Evolutionary conservation across 1,140 invertebrate species (phyloP).

Genomic region (Rhagoletis pomonella): DNA sequence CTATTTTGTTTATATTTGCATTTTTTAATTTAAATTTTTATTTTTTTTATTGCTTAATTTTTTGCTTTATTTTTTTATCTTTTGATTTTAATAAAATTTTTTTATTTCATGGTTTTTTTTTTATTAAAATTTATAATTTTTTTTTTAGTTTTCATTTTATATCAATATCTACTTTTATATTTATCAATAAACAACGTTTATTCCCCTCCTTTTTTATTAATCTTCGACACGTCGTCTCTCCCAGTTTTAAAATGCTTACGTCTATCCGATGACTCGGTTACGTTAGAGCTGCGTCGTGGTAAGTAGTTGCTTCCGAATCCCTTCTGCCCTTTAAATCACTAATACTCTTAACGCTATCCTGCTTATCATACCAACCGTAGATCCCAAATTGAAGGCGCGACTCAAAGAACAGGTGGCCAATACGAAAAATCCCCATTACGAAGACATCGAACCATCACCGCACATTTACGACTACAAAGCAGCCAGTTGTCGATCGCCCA

Average conservation of each 20-base stretch:
- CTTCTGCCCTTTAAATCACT: background rate
- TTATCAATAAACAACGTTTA: no score
- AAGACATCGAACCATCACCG: conserved; percentile 73
- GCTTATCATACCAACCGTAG: conserved; percentile 75
- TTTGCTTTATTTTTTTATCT: no score
- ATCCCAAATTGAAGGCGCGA: conserved; percentile 88
- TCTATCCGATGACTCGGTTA: conserved; percentile 89
- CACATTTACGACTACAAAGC: conserved; percentile 72
- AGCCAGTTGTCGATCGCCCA: conserved; percentile 56
- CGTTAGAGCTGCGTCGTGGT: conserved; percentile 91
- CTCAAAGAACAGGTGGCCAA: conserved; percentile 84
- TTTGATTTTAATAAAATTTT: no score
- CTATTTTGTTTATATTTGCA: no score
- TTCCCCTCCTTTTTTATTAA: no score
- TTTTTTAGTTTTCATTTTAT: no score
- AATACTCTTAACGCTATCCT: background rate
- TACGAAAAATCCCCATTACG: conserved; percentile 72
- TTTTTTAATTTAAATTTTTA: no score
- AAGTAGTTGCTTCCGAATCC: conserved; percentile 59
- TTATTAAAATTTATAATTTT: no score
- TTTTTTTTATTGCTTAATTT: no score
- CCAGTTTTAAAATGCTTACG: conserved; percentile 92
- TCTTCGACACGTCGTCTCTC: no score
- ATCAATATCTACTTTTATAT: no score
- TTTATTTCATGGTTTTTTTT: no score